These are phyloP conservation scores for Caenorhabditis macrosperma DNA, from an alignment of 2,888 invertebrate genomes.

Conservation along the genomic window DNA sequence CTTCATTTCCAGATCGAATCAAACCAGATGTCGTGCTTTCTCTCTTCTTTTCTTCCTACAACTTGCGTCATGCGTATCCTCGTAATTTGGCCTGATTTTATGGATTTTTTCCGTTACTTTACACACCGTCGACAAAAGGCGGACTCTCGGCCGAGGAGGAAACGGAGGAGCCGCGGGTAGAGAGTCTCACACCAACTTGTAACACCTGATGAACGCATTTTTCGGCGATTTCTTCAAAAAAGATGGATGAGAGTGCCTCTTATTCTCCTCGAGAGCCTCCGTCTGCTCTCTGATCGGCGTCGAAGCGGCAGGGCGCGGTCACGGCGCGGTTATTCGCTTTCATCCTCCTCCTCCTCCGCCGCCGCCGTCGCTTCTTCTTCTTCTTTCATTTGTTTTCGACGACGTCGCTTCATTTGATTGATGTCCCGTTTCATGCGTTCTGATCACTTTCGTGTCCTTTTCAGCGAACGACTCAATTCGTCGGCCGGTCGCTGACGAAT, in stretches of 20 bases:
- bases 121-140: conserved; percentile 13
- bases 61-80: conserved; percentile 26
- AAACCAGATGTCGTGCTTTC: conserved; percentile 39
- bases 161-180: not conserved
- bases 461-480: conserved; percentile 40
- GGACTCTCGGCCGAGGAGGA: not conserved
- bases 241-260: conserved; percentile 28
- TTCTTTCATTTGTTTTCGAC: conserved; percentile 24
- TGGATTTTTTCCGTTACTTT: conserved; percentile 52
- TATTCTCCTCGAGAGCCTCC: not conserved
- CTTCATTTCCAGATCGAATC: conserved; percentile 40
- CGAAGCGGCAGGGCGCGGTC: conserved; percentile 8
- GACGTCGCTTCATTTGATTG: conserved; percentile 42
- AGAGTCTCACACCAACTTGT: conserved; percentile 39
- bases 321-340: not conserved
- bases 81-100: conserved; percentile 45
- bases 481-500: conserved; percentile 9
- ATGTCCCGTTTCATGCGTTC: conserved; percentile 37
- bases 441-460: conserved; percentile 34
- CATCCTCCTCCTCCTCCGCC: not conserved
- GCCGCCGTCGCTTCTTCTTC: conserved; percentile 3
- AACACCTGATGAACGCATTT: conserved; percentile 46
- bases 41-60: not conserved
- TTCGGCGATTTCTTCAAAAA: conserved; percentile 9
- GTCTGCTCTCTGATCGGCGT: not conserved